phyloP scores from a whole-genome alignment of 2,888 invertebrate genomes.

The Tetanocera ferruginea region DNA sequence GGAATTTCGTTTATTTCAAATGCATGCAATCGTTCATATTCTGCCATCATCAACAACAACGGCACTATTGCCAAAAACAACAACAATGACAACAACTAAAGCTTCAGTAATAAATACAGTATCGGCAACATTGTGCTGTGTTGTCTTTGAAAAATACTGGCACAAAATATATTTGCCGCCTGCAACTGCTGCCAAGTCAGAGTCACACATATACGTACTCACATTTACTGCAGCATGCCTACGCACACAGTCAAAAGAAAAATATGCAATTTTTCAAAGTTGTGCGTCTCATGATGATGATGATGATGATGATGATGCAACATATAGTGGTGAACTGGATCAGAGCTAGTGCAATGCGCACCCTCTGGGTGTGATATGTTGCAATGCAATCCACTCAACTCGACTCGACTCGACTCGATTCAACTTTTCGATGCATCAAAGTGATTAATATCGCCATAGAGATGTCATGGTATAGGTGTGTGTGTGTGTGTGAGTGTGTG shows the following conservation, averaged over 20 bases:
- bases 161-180: not conserved
- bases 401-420: constrained; percentile 23
- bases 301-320: not conserved
- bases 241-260: not conserved
- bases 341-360: not conserved
- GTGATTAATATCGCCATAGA: constrained; percentile 30
- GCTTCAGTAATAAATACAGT: not conserved
- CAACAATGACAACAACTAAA: not conserved
- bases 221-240: not conserved
- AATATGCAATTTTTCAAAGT: constrained; percentile 33
- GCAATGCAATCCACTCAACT: constrained; percentile 37
- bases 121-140: not conserved
- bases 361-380: constrained; percentile 33
- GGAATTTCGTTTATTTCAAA: constrained; percentile 17
- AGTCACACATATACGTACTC: not conserved
- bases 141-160: not conserved
- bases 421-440: constrained; percentile 40
- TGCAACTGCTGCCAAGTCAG: not conserved
- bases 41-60: constrained; percentile 1
- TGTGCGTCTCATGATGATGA: constrained; percentile 6
- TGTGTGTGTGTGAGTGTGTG: not conserved
- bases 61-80: not conserved
- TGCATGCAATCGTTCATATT: constrained; percentile 28
- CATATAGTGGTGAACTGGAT: not conserved
- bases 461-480: not conserved